Base-by-base conservation (phyloP, 2,888 invertebrate species). In the Calameuta pallipes region DNA sequence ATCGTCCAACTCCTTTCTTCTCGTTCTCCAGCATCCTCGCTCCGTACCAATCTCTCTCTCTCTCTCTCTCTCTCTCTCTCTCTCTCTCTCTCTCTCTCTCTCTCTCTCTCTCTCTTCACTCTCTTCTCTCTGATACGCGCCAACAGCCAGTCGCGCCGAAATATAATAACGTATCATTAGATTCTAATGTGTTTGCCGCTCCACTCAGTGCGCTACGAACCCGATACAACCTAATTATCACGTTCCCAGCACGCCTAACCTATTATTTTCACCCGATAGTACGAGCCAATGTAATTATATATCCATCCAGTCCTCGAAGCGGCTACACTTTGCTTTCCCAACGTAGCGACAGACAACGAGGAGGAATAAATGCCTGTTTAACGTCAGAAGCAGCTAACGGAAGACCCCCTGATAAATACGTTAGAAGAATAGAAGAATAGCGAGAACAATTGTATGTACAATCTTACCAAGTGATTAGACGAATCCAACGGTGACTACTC, bases 191-290 rank as follows among this genome's bases (percentile, higher is more conserved):
- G 88, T 89, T 88, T 85, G 85, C 81, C 79, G 84, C 83, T 76
- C 36, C 74, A 69, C 77, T 68, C 69, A 30, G 79, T 81, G 78
- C 69, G 80, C 82, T 85, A 85, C 86, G 89, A 89, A 90, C 88
- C 85, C 85, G 88, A 88, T 89, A 89, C 90, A 90, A 89, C 87
- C 89, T 90, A 90, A 90, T 90, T 90, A 89, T 85, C 85, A 85
- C 85, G 80, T 82, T 76, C 79, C 83, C 81, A 82, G 85, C 74
- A 73, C 73, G 76, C 85, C 87, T 85, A 86, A 86, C 87, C 88
- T 88, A 88, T 90, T 90, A 89, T 89, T 81, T 88, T 85, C 87
- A 88, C 86, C 87, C 85, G 87, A 88, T 89, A 89, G 86, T 85
- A 85, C 83, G 81, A 73, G 80, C 81, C 86, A 86, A 88, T 86